Conservation (phyloP, 2,888 invertebrate genomes). For the Eurytoma adleriae region DNA sequence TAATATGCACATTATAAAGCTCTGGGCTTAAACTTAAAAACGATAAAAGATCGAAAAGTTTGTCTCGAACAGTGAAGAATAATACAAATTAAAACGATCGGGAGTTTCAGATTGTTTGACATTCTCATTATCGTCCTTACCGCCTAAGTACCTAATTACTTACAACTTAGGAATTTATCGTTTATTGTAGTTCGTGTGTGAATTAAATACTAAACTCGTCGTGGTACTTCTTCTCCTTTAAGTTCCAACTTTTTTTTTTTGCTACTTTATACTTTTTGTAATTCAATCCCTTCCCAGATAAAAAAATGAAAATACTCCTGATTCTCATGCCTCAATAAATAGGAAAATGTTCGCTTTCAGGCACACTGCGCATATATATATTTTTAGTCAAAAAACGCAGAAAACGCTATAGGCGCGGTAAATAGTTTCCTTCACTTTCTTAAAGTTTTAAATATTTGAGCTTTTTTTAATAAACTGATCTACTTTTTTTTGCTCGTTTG, state of each 20-base stretch:
- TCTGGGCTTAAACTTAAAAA: background rate
- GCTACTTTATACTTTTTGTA: conserved; percentile 55
- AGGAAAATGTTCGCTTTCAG: conserved; percentile 52
- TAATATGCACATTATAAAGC: background rate
- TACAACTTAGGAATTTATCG: conserved; percentile 70
- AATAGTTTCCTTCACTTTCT: background rate
- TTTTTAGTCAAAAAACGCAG: conserved; percentile 30
- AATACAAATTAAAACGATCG: conserved; percentile 41
- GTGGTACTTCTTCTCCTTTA: conserved; percentile 56
- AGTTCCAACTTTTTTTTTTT: conserved; percentile 30
- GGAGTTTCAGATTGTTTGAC: conserved; percentile 42
- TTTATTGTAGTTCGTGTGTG: conserved; percentile 67
- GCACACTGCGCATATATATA: conserved; percentile 48
- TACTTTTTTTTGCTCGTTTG: conserved; percentile 23
- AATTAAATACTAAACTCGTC: conserved; percentile 69
- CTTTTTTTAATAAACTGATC: background rate
- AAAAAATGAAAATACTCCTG: conserved; percentile 53
- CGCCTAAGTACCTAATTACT: conserved; percentile 67
- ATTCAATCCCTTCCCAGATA: conserved; percentile 21
- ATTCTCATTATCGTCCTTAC: conserved; percentile 60
- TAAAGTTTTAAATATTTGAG: no score
- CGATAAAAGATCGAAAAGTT: conserved; percentile 13
- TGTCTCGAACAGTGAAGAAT: conserved; percentile 21
- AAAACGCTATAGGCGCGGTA: conserved; percentile 17
- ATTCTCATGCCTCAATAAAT: conserved; percentile 53